Evolutionary conservation across 2,113 vertebrate genomes (phyloP).

Genomic region (Eudyptes chrysolophus): DNA sequence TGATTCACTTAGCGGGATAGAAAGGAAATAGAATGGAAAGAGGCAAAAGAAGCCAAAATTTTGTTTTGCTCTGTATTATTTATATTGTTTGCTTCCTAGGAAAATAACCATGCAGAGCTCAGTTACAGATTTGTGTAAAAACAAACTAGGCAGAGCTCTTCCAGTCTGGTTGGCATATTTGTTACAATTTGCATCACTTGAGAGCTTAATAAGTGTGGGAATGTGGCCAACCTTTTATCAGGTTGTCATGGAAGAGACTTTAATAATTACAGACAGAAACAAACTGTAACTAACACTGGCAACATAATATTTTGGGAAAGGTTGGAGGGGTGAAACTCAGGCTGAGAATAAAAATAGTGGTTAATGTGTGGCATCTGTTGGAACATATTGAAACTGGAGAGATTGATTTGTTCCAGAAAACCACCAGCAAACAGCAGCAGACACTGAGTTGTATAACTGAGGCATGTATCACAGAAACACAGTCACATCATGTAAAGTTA

Average conservation of each 20-base stretch:
- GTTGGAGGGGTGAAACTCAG: slow-evolving; percentile 43
- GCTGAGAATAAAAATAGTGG: slow-evolving; percentile 51
- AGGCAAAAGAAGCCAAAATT: slow-evolving; percentile 17
- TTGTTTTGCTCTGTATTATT: slow-evolving; percentile 39
- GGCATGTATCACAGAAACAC: neutral
- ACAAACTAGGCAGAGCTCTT: slow-evolving; percentile 5
- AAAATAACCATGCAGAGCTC: neutral
- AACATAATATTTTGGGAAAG: slow-evolving; percentile 62
- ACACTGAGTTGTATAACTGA: neutral
- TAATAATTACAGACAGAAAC: slow-evolving; percentile 63
- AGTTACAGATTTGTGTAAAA: slow-evolving; percentile 31
- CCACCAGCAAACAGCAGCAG: slow-evolving; percentile 28
- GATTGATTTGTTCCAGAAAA: slow-evolving; percentile 56
- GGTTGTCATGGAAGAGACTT: slow-evolving; percentile 54
- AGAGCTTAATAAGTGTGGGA: slow-evolving; percentile 51
- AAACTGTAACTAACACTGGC: slow-evolving; percentile 63
- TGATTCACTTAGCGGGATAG: slow-evolving; percentile 27
- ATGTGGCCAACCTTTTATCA: slow-evolving; percentile 52
- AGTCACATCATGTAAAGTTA: neutral
- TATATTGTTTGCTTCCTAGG: slow-evolving; percentile 28
- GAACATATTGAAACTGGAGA: slow-evolving; percentile 43
- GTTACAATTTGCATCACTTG: slow-evolving; percentile 58
- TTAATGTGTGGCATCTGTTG: slow-evolving; percentile 56
- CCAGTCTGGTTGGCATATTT: slow-evolving; percentile 23
- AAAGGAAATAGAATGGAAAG: slow-evolving; percentile 23